phyloP scores from a whole-genome alignment of 1,140 invertebrate genomes.

The Diorhabda carinulata region DNA sequence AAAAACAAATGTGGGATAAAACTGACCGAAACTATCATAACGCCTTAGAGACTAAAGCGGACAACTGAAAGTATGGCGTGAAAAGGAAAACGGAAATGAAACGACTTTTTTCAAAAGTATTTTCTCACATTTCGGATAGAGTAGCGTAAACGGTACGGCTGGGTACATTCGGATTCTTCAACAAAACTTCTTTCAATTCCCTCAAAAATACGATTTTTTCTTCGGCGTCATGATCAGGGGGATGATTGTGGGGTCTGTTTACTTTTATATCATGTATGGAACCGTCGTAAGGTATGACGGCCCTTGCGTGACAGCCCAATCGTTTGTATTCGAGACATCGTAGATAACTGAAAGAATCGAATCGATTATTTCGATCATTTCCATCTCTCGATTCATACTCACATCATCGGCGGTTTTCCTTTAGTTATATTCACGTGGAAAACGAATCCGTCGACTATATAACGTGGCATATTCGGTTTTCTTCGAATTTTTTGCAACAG shows the following conservation, averaged over 20 bases:
- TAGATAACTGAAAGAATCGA: slow-evolving; percentile 32
- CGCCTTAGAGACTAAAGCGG: too few relatives aligned
- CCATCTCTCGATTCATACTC: slow-evolving; percentile 22
- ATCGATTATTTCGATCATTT: too few relatives aligned
- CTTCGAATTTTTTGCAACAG: slow-evolving; percentile 31
- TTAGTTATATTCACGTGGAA: slow-evolving; percentile 44
- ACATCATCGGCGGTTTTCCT: slow-evolving; percentile 43
- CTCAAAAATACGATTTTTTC: slow-evolving; percentile 42
- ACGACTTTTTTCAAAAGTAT: neutral
- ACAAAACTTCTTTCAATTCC: slow-evolving; percentile 39
- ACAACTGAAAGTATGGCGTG: too few relatives aligned
- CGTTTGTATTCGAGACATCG: slow-evolving; percentile 42
- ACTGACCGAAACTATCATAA: too few relatives aligned
- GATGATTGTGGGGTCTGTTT: slow-evolving; percentile 43
- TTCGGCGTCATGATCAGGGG: slow-evolving; percentile 41
- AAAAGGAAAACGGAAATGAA: too few relatives aligned
- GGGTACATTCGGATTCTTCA: slow-evolving; percentile 30
- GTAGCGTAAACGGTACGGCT: slow-evolving; percentile 34
- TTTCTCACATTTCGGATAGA: slow-evolving; percentile 37
- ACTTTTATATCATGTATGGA: slow-evolving; percentile 41
- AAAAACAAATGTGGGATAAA: too few relatives aligned
- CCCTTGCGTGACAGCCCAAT: slow-evolving; percentile 40
- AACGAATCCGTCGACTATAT: slow-evolving; percentile 44
- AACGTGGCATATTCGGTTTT: slow-evolving; percentile 41
- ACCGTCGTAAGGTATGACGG: slow-evolving; percentile 39